Evolutionary conservation across 2,888 invertebrate genomes (phyloP).

Genomic region (Odontocolon sp.): DNA sequence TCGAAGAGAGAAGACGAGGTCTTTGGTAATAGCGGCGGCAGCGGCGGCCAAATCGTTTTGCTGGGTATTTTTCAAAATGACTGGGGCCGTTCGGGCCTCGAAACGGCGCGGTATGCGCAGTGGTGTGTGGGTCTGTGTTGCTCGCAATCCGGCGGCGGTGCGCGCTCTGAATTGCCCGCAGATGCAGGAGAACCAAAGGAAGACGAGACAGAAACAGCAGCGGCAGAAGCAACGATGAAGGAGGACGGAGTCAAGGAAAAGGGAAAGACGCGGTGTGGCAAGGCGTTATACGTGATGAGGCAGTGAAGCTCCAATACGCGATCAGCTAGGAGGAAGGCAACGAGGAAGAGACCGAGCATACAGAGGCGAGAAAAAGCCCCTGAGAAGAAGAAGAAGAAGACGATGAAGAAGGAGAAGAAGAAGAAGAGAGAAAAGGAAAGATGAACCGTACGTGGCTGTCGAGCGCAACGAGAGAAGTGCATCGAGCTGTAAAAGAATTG

Average conservation of each 20-base stretch:
- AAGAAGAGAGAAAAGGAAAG: constrained; percentile 14
- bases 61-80: constrained; percentile 76
- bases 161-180: constrained; percentile 70
- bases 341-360: constrained; percentile 43
- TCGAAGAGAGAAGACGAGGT: constrained; percentile 60
- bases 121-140: constrained; percentile 43
- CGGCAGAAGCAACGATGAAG: constrained; percentile 26
- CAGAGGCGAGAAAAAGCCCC: constrained; percentile 21
- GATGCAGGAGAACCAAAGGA: constrained; percentile 62
- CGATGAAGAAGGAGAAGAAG: constrained; percentile 6
- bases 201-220: constrained; percentile 2
- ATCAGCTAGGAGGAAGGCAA: constrained; percentile 20
- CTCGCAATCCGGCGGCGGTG: constrained; percentile 65
- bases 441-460: constrained; percentile 30
- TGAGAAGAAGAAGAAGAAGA: constrained; percentile 4
- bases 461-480: constrained; percentile 53
- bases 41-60: constrained; percentile 72
- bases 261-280: constrained; percentile 21
- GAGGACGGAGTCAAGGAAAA: constrained; percentile 38
- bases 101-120: constrained; percentile 64
- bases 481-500: constrained; percentile 51
- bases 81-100: constrained; percentile 64
- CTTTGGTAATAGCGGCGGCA: constrained; percentile 67
- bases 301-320: constrained; percentile 44
- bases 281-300: constrained; percentile 41